Percentiles rank a stretch among this genome's conserved stretches.
Conservation (phyloP, 2,113 vertebrate species). For the Microcebus jonahi region DNA sequence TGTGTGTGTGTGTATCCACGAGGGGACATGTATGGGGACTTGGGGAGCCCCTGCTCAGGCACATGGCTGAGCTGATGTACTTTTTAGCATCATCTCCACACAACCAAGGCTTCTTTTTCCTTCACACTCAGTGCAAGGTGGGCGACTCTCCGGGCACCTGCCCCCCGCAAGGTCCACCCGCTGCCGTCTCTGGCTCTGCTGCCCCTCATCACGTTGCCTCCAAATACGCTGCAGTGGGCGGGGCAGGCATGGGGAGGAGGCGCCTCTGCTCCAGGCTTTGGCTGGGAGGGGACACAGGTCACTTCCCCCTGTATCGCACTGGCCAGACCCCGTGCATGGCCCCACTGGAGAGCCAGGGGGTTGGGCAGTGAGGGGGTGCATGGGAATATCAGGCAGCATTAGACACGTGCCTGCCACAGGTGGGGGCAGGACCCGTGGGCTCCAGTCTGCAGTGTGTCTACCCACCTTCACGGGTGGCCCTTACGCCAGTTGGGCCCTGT, state of each 20-base stretch:
- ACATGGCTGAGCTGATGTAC: accelerated
- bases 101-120: neutral
- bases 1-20: neutral
- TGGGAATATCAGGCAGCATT: accelerated
- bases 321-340: neutral
- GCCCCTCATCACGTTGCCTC: accelerated
- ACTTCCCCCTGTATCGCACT: neutral
- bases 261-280: neutral
- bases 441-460: accelerated
- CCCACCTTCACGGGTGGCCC: accelerated
- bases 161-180: accelerated
- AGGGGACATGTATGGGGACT: neutral
- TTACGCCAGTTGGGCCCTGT: accelerated
- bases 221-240: accelerated
- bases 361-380: neutral
- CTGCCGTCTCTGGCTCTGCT: neutral
- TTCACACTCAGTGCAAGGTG: neutral
- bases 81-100: neutral
- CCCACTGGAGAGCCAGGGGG: neutral
- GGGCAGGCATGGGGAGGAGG: neutral
- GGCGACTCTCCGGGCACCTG: neutral
- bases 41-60: neutral
- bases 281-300: neutral
- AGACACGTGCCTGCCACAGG: accelerated
- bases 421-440: neutral